A percentile compares a stretch with the other conserved stretches of the same genome.
Conservation (phyloP, 2,113 vertebrate genomes). For the mouse (Mus musculus) region DNA sequence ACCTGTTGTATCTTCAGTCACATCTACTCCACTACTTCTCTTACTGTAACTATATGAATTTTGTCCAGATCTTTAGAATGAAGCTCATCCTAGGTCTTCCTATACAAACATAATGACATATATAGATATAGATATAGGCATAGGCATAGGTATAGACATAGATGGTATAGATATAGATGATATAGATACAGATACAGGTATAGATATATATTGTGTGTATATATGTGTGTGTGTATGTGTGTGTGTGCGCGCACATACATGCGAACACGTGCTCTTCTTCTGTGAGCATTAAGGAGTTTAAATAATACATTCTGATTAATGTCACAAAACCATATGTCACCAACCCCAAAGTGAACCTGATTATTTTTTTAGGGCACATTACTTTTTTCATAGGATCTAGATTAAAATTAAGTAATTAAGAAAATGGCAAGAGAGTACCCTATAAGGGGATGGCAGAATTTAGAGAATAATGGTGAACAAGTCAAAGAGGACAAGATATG, state of each 20-base stretch:
- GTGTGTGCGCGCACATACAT: too few species aligned
- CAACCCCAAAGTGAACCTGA: neutral
- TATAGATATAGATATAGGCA: too few species aligned
- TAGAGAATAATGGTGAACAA: neutral
- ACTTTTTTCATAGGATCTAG: neutral
- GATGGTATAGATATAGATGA: too few species aligned
- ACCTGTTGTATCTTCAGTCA: neutral
- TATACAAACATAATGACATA: neutral
- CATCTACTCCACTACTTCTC: neutral
- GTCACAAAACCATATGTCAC: neutral
- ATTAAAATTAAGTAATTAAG: constrained; percentile 21
- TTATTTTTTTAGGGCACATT: neutral
- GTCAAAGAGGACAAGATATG: neutral
- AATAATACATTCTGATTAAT: neutral
- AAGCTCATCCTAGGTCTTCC: neutral
- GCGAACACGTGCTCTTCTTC: neutral
- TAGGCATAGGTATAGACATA: too few species aligned
- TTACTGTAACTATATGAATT: neutral
- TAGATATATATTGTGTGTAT: too few species aligned
- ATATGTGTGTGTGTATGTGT: neutral
- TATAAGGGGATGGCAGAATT: constrained; percentile 14
- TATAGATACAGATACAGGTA: too few species aligned
- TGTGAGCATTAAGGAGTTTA: neutral
- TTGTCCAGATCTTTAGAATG: neutral
- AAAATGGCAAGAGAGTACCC: neutral